Base-by-base conservation (phyloP, 2,888 invertebrate genomes). In the Amphimallon solstitiale region DNA sequence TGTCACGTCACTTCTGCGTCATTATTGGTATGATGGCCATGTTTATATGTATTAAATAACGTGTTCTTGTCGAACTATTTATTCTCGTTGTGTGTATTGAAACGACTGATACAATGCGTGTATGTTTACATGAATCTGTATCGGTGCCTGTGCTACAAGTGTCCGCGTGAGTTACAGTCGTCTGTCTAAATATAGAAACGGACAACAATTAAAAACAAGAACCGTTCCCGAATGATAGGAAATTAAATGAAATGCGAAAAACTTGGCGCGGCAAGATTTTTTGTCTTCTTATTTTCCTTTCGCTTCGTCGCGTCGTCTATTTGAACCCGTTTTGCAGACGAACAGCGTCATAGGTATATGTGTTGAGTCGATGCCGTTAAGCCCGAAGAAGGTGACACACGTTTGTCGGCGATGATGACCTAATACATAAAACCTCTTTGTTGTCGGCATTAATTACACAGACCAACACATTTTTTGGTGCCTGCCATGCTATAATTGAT, bases 401-500 rank as follows among this genome's bases (percentile, higher is more conserved):
- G 21, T 59, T 59, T 29, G 15, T 59, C 56, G 29, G 56, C 56
- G 56, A 45, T 59, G 43, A 59, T 59, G 43, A 59, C 45, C 17
- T 59, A 59, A 59, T 59, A 12, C 14, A 59, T 43, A 29, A 29
- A 29, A 29, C 29, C 29, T 5, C 29, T 29, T 29, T 29, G 7
- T 29, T 29, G 1, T 29, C 9, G 5, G 6, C 9, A 29, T 29
- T n/a, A n/a, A n/a, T n/a, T n/a, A n/a, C n/a, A n/a, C n/a, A n/a
- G n/a, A n/a, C n/a, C n/a, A n/a, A n/a, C n/a, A n/a, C n/a, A n/a
- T n/a, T n/a, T n/a, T n/a, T n/a, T n/a, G n/a, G n/a, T n/a, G n/a
- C n/a, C n/a, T n/a, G n/a, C n/a, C n/a, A n/a, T n/a, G n/a, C n/a
- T n/a, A n/a, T n/a, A n/a, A n/a, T n/a, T n/a, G n/a, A n/a, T n/a